Base-by-base conservation (phyloP, 2,797 vertebrate genomes). In the Lagodon rhomboides region DNA sequence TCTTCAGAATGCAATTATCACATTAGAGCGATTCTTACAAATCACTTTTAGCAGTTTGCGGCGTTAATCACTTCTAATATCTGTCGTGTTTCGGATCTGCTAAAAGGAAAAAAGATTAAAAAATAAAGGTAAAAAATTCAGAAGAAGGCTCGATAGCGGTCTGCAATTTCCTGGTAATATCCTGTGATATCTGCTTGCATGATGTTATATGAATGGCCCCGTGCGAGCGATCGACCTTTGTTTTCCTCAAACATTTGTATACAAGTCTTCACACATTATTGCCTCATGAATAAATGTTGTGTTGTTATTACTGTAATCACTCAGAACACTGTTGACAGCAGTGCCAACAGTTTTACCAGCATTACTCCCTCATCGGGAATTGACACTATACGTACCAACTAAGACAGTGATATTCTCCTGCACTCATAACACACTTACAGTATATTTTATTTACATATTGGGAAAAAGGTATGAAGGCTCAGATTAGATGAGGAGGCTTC, bases 161-260 rank as follows among this genome's bases (percentile, higher is more conserved):
- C 54, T 83, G 47, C 73, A 80, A 82, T 91, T 85, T 90, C 80
- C 85, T 77, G 76, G 49, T 80, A 88, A 87, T 85, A 85, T 89
- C 81, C 75, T 85, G 67, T 60, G 18, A 72, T 72, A 59, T 75
- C 22, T 68, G 20, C 25, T 69, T 61, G 30, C 22, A 58, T 63
- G 66, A 61, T 76, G 55, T 47, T 55, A 55, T n/a, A 22, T 74
- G 62, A 80, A 73, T 55, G 54, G 67, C 63, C 58, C 41, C 2
- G 38, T n/a, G 58, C 17, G 72, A 44, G 34, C 1, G 11, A 41
- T 61, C 43, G 5, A 61, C 3, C 10, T 61, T 51, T 55, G 53
- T 51, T 63, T 38, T 59, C 41, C 60, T 25, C 25, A 16, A 20
- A 16, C 25, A 44, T 22, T 11, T 15, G 25, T 27, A 56, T 41